phyloP scores from a whole-genome alignment of 2,113 vertebrate genomes.

The Eptatretus burgeri region DNA sequence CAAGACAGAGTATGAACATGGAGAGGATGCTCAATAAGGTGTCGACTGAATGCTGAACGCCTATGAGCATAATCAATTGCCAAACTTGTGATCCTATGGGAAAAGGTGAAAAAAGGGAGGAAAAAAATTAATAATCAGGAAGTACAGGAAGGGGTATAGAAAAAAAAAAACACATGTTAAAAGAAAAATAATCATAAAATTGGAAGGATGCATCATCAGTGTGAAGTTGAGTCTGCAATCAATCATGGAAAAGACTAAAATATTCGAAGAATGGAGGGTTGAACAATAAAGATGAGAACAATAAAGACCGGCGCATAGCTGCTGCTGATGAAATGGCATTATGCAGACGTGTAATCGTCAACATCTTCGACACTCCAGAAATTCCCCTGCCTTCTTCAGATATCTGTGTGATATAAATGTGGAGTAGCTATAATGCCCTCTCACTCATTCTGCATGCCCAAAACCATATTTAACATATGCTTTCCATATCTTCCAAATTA shows the following conservation, averaged over 20 bases:
- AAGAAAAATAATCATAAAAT: too few species aligned
- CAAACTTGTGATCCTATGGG: conserved; percentile 25
- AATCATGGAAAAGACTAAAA: too few species aligned
- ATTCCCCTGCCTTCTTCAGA: conserved; percentile 37
- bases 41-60: conserved; percentile 31
- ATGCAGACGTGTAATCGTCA: conserved; percentile 41
- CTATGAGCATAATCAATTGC: conserved; percentile 30
- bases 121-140: neutral
- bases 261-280: too few species aligned
- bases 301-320: conserved; percentile 33
- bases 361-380: conserved; percentile 35
- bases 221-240: too few species aligned
- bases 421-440: too few species aligned
- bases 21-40: conserved; percentile 35
- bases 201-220: too few species aligned
- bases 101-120: conserved; percentile 8
- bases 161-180: too few species aligned
- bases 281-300: too few species aligned
- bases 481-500: too few species aligned
- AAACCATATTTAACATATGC: too few species aligned
- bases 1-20: conserved; percentile 33
- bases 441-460: too few species aligned
- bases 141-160: too few species aligned
- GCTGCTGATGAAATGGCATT: conserved; percentile 26
- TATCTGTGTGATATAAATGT: conserved; percentile 28